Base-by-base conservation (phyloP, 2,797 vertebrate species). In the Tauraco hartlaubi region DNA sequence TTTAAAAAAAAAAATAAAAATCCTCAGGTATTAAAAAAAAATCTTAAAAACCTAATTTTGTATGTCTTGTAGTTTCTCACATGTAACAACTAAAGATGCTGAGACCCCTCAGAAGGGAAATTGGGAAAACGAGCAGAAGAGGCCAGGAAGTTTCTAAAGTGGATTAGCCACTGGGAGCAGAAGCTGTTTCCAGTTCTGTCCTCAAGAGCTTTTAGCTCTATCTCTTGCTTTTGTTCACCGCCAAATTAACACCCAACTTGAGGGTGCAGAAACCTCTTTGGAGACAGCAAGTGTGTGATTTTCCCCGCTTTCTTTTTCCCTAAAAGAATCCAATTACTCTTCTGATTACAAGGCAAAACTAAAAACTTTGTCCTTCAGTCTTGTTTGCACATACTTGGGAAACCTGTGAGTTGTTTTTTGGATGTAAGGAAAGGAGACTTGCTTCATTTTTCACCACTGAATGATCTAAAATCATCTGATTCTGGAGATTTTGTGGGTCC, bases 361-460 rank as follows among this genome's bases (percentile, higher is more conserved):
- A 33, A 89, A 80, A 90, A 9, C 12, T 54, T 20, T 37, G 7
- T 35, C 9, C 15, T 63, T 43, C 4, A 1, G 52, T 90, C 29
- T 55, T 71, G 4, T 56, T 79, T 74, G 41, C 54, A 43, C 12
- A 43, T 46, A 56, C 3, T 11, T 3, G 12, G 12, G 4, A 9
- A 84, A 43, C 2, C 1, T 35, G 3, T 66, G 23, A 46, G 15
- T 9, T 4, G 1, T 12, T 55, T n/a, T 80, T n/a, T 9, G 1
- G 2, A 5, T 5, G 1, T 8, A 67, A 66, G 20, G 19, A 37
- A 22, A 8, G 5, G 5, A 25, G 3, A 35, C 1, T 28, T 71
- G 1, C 7, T 48, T 86, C 3, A 39, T 39, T 84, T 84, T 55
- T 76, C 33, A 66, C 6, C 20, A 23, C 19, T 44, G 17, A 56